These are phyloP conservation scores for Liasis olivaceus DNA, from an alignment of 2,797 vertebrate species.

Conservation along the genomic window DNA sequence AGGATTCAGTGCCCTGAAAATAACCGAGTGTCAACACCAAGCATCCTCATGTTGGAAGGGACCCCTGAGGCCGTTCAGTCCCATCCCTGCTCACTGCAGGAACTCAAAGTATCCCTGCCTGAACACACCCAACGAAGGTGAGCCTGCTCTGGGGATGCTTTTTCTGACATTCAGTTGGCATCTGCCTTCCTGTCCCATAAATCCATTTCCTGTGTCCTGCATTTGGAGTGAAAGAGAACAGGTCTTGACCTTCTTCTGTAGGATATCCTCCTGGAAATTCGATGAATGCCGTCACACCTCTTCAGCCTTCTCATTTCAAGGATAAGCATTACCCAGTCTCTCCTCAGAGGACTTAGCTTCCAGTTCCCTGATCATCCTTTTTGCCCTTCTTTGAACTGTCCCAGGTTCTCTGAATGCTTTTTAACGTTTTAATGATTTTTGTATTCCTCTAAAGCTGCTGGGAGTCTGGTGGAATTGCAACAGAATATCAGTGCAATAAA, in stretches of 20 bases:
- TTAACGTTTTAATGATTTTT: not conserved
- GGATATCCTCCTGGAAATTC: not conserved
- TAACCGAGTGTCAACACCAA: not conserved
- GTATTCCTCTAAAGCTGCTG: not conserved
- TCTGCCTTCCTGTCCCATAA: not conserved
- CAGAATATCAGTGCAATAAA: not conserved
- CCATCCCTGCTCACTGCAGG: not conserved
- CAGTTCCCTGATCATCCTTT: not conserved
- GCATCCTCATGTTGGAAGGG: not conserved
- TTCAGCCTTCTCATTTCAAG: not conserved
- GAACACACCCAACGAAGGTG: not conserved
- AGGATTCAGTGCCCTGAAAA: not conserved
- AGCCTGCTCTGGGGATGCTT: not conserved
- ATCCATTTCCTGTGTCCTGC: not conserved
- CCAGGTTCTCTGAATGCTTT: not conserved
- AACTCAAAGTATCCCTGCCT: not conserved
- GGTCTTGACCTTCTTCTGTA: not conserved
- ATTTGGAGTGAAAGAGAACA: not conserved
- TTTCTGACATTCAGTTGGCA: not conserved
- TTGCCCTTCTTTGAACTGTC: not conserved
- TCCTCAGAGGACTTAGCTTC: not conserved
- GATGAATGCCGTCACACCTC: not conserved
- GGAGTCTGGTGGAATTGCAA: not conserved
- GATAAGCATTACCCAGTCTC: not conserved
- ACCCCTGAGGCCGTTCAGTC: not conserved